A percentile compares a stretch with the other conserved stretches of the same genome.
Evolutionary conservation across 2,797 vertebrate species (phyloP).

Genomic region (Cuculus canorus): DNA sequence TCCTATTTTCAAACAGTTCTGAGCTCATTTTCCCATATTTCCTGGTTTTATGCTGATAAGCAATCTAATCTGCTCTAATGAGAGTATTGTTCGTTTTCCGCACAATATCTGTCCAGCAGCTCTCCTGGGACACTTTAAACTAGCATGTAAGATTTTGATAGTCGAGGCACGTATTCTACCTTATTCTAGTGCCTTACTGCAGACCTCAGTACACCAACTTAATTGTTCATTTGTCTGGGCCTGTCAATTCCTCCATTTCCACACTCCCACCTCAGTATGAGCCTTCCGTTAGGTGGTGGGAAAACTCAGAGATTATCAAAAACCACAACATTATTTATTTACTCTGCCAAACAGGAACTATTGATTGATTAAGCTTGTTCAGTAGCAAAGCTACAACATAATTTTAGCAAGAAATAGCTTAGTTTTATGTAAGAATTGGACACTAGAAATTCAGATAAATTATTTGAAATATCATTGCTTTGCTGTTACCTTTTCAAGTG

Average conservation of each 20-base stretch:
- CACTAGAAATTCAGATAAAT: background rate
- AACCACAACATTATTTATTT: slow-evolving; percentile 47
- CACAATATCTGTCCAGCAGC: background rate
- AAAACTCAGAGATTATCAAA: slow-evolving; percentile 26
- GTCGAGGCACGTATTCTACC: slow-evolving; percentile 27
- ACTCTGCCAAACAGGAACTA: slow-evolving; percentile 30
- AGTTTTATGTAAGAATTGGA: background rate
- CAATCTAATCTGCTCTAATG: background rate
- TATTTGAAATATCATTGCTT: background rate
- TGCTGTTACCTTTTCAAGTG: background rate
- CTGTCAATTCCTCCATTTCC: slow-evolving; percentile 29
- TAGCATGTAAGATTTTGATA: background rate
- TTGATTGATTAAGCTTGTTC: slow-evolving; percentile 23
- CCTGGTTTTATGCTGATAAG: background rate
- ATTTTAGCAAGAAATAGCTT: slow-evolving; percentile 1
- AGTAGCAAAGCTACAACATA: background rate
- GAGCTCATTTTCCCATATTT: background rate
- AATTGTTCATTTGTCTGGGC: slow-evolving; percentile 56
- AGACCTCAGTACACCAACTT: slow-evolving; percentile 16
- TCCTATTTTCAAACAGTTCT: background rate
- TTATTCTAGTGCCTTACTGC: slow-evolving; percentile 24
- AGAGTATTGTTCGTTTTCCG: background rate
- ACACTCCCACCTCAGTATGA: background rate
- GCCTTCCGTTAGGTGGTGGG: background rate
- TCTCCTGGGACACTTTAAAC: slow-evolving; percentile 32